A percentile compares a stretch with the other conserved stretches of the same genome.
phyloP scores from a whole-genome alignment of 2,797 vertebrate genomes.

The Alosa sapidissima region DNA sequence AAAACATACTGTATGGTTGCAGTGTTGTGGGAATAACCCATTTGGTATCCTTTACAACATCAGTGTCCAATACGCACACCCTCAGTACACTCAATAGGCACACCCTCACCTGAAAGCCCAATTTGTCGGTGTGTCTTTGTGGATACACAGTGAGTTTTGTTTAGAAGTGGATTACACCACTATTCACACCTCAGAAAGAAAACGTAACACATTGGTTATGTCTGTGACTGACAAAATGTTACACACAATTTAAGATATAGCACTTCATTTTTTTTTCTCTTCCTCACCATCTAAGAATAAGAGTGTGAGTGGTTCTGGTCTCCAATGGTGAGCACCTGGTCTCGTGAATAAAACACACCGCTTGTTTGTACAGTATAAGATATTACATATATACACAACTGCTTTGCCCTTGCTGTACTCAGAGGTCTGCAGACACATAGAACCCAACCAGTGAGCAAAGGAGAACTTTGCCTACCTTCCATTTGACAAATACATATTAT shows the following conservation, averaged over 20 bases:
- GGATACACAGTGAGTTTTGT: not conserved
- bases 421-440: not conserved
- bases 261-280: not conserved
- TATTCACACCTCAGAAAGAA: not conserved
- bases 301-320: not conserved
- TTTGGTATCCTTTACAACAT: not conserved
- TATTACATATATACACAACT: slow-evolving; percentile 20
- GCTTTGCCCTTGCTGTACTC: not conserved
- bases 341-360: not conserved
- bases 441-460: not conserved
- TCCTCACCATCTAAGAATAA: not conserved
- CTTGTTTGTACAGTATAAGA: slow-evolving; percentile 11
- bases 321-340: not conserved
- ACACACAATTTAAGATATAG: not conserved
- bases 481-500: not conserved
- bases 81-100: not conserved
- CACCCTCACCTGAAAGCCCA: not conserved
- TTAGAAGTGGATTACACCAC: not conserved
- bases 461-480: not conserved
- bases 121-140: not conserved
- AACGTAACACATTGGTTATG: not conserved
- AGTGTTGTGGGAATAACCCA: not conserved
- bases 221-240: not conserved
- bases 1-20: not conserved
- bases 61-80: not conserved